These are phyloP conservation scores for Patiria pectinifera DNA, from an alignment of 53 echinoderm and acorn worm genomes.

Conservation along the genomic window DNA sequence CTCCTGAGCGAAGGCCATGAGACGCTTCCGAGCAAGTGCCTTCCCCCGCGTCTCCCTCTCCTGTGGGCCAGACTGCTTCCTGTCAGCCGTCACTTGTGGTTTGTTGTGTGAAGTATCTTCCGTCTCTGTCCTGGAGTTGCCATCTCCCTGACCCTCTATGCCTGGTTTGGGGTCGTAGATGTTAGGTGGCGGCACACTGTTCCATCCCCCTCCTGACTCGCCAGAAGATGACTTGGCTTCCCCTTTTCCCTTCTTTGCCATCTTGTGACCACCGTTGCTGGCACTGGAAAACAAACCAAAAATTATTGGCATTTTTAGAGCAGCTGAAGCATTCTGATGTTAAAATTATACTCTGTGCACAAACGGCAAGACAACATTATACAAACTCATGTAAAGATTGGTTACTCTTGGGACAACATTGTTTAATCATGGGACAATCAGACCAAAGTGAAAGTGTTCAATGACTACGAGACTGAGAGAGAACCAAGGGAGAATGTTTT, in stretches of 20 bases:
- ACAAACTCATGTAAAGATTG: too few relatives aligned
- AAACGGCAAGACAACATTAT: too few relatives aligned
- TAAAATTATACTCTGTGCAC: not conserved
- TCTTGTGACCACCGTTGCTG: slow-evolving; percentile 34
- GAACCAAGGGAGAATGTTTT: too few relatives aligned
- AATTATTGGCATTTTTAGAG: not conserved
- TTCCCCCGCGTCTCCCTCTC: slow-evolving; percentile 54
- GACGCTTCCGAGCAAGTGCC: slow-evolving; percentile 69
- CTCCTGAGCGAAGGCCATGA: slow-evolving; percentile 65
- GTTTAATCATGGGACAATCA: too few relatives aligned
- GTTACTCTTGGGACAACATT: too few relatives aligned
- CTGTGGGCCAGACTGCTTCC: slow-evolving; percentile 14
- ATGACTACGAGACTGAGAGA: too few relatives aligned
- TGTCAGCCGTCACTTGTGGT: not conserved
- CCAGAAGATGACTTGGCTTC: not conserved
- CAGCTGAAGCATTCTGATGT: not conserved
- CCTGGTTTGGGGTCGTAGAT: slow-evolving; percentile 75
- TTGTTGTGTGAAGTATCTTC: slow-evolving; percentile 9
- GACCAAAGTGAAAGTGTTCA: too few relatives aligned
- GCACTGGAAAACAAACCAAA: slow-evolving; percentile 53
- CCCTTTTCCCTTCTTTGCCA: slow-evolving; percentile 29
- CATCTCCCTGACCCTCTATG: slow-evolving; percentile 49
- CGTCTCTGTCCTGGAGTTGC: not conserved
- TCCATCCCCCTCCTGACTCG: slow-evolving; percentile 68
- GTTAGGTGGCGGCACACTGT: slow-evolving; percentile 80